These are phyloP conservation scores for Centrocercus urophasianus DNA, from an alignment of 2,113 vertebrate genomes.

Conservation along the genomic window DNA sequence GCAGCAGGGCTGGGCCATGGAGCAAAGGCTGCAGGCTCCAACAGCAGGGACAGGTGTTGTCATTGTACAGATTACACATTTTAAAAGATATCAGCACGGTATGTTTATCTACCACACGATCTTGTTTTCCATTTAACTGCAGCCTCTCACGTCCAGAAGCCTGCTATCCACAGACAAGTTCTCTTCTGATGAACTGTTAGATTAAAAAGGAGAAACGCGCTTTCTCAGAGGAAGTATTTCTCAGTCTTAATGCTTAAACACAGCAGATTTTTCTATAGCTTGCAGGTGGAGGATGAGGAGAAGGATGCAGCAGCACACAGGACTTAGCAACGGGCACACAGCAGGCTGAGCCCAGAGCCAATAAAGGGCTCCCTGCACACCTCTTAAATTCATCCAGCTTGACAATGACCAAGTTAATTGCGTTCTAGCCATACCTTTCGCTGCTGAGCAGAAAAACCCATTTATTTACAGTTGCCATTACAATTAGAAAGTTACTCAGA, in stretches of 20 bases:
- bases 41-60: not conserved
- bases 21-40: not conserved
- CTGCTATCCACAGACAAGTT: not conserved
- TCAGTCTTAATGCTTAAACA: rapidly evolving
- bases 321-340: constrained; percentile 5
- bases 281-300: not conserved
- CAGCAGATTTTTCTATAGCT: not conserved
- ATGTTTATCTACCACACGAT: constrained; percentile 33
- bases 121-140: constrained; percentile 34
- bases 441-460: not conserved
- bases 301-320: not conserved
- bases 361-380: too few species aligned
- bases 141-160: constrained; percentile 20
- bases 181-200: constrained; percentile 8
- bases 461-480: not conserved
- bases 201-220: not conserved
- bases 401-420: not conserved
- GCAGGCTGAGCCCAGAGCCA: not conserved
- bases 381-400: not conserved
- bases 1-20: not conserved
- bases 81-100: not conserved
- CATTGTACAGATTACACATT: not conserved
- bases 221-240: not conserved
- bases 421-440: not conserved
- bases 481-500: not conserved